A percentile compares a stretch with the other conserved stretches of the same genome.
These are phyloP conservation scores for Bombus picipes DNA, from an alignment of 1,140 invertebrate genomes.

Conservation along the genomic window DNA sequence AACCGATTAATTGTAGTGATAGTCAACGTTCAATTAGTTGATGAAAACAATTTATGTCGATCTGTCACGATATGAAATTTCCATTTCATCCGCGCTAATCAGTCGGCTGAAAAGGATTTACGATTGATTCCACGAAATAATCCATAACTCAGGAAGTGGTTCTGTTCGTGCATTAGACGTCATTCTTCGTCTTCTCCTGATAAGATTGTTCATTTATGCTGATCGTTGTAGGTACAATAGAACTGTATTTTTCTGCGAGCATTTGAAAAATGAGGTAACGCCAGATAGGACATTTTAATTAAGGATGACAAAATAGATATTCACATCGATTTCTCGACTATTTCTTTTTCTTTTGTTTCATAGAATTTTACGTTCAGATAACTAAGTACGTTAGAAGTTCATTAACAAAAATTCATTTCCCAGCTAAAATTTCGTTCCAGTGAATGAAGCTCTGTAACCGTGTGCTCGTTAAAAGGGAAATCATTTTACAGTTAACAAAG, in stretches of 20 bases:
- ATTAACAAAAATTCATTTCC: background rate
- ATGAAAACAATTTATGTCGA: conserved; percentile 64
- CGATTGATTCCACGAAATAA: conserved; percentile 35
- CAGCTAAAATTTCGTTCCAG: background rate
- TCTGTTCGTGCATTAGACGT: background rate
- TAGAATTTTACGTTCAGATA: background rate
- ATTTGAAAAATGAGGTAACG: too few species aligned
- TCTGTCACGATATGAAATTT: conserved; percentile 59
- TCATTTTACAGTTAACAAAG: conserved; percentile 1
- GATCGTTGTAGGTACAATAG: background rate
- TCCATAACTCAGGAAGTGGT: background rate
- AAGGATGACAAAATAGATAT: background rate
- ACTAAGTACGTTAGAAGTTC: background rate
- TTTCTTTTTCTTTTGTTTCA: background rate
- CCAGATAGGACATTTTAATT: background rate
- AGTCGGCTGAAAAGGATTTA: conserved; percentile 29
- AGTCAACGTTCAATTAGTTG: conserved; percentile 77
- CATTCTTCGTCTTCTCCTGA: background rate
- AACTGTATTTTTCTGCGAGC: background rate
- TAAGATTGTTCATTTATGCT: background rate
- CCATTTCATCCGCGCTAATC: conserved; percentile 43
- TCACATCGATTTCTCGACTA: background rate
- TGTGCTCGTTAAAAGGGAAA: background rate
- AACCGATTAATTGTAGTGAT: conserved; percentile 77
- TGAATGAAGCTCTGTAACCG: background rate